Conservation (phyloP, 2,888 invertebrate genomes). For the Elmis aenea region DNA sequence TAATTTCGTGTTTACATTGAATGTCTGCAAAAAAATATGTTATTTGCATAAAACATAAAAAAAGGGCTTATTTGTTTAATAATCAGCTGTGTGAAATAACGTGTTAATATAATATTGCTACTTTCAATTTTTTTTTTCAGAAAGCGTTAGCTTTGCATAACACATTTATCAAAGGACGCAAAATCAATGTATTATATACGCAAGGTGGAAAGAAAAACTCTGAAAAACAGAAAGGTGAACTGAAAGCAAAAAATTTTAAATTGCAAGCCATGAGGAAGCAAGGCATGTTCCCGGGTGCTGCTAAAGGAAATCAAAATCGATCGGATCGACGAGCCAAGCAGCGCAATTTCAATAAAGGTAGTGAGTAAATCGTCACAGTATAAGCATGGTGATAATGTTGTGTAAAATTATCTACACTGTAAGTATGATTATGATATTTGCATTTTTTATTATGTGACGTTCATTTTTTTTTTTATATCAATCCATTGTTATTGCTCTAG, state of each 20-base stretch:
- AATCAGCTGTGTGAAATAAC: neutral
- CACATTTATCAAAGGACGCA: conserved; percentile 41
- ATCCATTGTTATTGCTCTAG: no score
- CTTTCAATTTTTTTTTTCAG: conserved; percentile 34
- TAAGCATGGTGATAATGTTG: no score
- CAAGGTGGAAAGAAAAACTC: conserved; percentile 40
- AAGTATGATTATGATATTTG: no score
- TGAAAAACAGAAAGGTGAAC: conserved; percentile 34
- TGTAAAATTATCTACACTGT: no score
- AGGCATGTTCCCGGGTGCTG: conserved; percentile 42
- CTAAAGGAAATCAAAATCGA: conserved; percentile 36
- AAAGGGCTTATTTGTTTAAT: no score
- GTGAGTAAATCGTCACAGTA: no score
- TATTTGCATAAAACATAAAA: no score
- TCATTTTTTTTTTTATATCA: no score
- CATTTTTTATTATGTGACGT: no score
- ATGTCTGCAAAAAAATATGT: no score
- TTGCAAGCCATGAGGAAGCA: conserved; percentile 44
- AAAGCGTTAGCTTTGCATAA: conserved; percentile 47
- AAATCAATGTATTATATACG: conserved; percentile 47
- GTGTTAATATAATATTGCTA: conserved; percentile 1
- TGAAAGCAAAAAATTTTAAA: conserved; percentile 46
- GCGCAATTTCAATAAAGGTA: no score
- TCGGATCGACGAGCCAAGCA: conserved; percentile 30
- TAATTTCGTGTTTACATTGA: no score